A percentile compares a stretch with the other conserved stretches of the same genome.
Evolutionary conservation across 1,140 invertebrate genomes (phyloP).

Genomic region (Anadara kagoshimensis): DNA sequence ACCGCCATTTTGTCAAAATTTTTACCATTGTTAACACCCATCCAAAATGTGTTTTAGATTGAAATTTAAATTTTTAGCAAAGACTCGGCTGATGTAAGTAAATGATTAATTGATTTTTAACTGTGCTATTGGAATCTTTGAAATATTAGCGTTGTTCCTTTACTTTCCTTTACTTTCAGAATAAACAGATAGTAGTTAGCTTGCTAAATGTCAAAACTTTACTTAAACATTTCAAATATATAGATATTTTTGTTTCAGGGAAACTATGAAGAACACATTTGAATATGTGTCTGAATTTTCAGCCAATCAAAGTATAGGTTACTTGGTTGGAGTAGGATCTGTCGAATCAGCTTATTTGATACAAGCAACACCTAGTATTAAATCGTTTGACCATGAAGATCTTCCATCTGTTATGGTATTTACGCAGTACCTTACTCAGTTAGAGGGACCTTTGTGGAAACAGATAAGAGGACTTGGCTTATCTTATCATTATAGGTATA

Average conservation of each 20-base stretch:
- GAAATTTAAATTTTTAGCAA: too few relatives aligned
- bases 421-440: constrained; percentile 89
- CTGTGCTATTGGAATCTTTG: too few relatives aligned
- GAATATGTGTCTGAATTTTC: constrained; percentile 37
- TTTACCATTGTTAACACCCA: too few relatives aligned
- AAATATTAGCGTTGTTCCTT: too few relatives aligned
- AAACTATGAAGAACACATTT: constrained; percentile 40
- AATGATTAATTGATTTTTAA: too few relatives aligned
- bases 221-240: too few relatives aligned
- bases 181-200: too few relatives aligned
- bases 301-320: background rate
- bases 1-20: too few relatives aligned
- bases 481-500: constrained; percentile 83
- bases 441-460: constrained; percentile 93
- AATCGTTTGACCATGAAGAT: constrained; percentile 80
- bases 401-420: constrained; percentile 85
- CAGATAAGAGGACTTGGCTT: constrained; percentile 88
- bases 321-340: constrained; percentile 85
- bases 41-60: too few relatives aligned
- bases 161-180: too few relatives aligned
- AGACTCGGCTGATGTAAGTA: too few relatives aligned
- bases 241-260: constrained; percentile 36
- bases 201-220: too few relatives aligned
- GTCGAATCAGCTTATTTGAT: constrained; percentile 86
- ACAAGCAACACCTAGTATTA: constrained; percentile 81